These are phyloP conservation scores for Promerops cafer DNA, from an alignment of 2,113 vertebrate species.

Conservation along the genomic window DNA sequence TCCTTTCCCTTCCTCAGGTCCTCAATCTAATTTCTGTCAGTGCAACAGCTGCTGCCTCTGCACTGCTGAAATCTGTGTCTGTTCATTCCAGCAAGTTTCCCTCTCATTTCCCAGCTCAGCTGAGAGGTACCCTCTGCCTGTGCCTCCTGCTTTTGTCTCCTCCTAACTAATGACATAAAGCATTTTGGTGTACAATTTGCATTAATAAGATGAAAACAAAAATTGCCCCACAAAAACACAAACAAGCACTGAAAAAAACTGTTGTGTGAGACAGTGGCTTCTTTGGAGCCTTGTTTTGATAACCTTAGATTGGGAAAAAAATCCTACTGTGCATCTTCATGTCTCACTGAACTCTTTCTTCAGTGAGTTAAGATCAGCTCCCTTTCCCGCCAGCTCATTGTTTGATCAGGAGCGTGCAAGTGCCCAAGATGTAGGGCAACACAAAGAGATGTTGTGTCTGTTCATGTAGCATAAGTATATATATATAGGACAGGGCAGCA, in stretches of 20 bases:
- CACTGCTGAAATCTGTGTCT: neutral
- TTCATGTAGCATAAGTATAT: neutral
- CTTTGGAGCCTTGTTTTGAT: conserved; percentile 27
- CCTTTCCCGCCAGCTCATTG: neutral
- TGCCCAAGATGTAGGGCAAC: neutral
- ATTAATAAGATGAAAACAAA: neutral
- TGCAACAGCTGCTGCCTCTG: neutral
- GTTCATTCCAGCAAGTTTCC: neutral
- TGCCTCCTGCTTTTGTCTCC: neutral
- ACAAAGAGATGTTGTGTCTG: conserved; percentile 48
- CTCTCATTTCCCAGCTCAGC: neutral
- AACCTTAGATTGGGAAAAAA: neutral
- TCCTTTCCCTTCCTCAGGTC: neutral
- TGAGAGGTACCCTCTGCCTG: neutral
- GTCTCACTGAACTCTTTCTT: conserved; percentile 46
- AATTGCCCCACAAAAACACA: neutral
- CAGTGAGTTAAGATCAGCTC: neutral
- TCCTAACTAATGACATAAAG: neutral
- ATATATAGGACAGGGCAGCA: neutral
- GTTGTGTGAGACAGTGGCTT: neutral
- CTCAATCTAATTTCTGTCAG: neutral
- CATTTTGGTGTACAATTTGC: neutral
- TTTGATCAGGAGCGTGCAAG: neutral
- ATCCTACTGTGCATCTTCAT: conserved; percentile 1
- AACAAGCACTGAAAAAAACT: neutral